phyloP scores from a whole-genome alignment of 2,888 invertebrate species.

The Andricus curvator region DNA sequence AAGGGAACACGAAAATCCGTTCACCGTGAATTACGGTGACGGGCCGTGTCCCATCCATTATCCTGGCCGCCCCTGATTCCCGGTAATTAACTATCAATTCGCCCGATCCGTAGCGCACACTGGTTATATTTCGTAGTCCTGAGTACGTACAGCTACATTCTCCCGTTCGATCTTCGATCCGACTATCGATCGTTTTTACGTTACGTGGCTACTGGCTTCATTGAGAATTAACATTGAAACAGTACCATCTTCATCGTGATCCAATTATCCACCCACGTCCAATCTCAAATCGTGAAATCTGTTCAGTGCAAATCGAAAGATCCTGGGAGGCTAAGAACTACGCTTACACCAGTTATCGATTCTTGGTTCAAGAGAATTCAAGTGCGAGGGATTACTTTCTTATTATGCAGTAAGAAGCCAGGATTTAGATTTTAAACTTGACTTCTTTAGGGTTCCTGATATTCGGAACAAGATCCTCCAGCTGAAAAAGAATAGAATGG shows the following conservation, averaged over 20 bases:
- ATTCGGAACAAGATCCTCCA: neutral
- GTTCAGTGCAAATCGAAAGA: constrained; percentile 25
- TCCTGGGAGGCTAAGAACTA: neutral
- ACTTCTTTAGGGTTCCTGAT: constrained; percentile 5
- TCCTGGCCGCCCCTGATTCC: constrained; percentile 70
- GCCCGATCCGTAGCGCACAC: constrained; percentile 63
- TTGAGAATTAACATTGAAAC: constrained; percentile 27
- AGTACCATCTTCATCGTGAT: constrained; percentile 36
- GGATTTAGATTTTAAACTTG: constrained; percentile 22
- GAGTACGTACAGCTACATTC: constrained; percentile 15
- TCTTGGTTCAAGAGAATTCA: constrained; percentile 27
- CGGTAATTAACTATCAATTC: constrained; percentile 76
- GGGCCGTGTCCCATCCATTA: constrained; percentile 72
- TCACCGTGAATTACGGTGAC: constrained; percentile 73
- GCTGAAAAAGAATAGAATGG: neutral
- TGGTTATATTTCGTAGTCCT: constrained; percentile 34
- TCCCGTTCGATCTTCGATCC: constrained; percentile 28
- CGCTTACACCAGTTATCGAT: constrained; percentile 33
- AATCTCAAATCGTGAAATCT: constrained; percentile 25
- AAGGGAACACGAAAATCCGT: constrained; percentile 74
- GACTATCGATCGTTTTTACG: constrained; percentile 35
- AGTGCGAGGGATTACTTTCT: constrained; percentile 33
- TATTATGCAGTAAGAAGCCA: constrained; percentile 29
- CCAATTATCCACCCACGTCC: constrained; percentile 33
- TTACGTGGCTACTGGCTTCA: constrained; percentile 27